Conservation (phyloP, 2,888 invertebrate species). For the Chironomus tentans region DNA sequence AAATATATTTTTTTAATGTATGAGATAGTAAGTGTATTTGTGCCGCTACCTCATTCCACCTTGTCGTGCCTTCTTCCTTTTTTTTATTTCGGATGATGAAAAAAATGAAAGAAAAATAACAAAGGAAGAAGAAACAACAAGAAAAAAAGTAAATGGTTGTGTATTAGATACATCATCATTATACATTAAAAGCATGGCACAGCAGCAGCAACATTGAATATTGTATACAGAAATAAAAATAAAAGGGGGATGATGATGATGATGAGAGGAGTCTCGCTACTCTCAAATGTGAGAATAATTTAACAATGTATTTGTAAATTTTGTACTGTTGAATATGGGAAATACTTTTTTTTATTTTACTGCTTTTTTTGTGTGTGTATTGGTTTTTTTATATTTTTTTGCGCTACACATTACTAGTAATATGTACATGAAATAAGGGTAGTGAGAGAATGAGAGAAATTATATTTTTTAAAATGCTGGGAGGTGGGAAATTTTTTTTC, state of each 20-base stretch:
- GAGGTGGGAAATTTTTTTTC: not conserved
- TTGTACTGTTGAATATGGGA: constrained; percentile 11
- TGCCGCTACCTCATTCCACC: no score
- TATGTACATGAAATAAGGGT: constrained; percentile 15
- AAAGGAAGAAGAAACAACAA: no score
- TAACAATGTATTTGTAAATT: not conserved
- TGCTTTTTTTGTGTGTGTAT: no score
- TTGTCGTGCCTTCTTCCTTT: no score
- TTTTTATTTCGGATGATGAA: no score
- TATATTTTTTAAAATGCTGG: not conserved
- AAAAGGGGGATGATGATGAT: constrained; percentile 10
- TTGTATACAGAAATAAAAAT: not conserved
- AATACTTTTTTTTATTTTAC: no score
- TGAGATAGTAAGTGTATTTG: not conserved
- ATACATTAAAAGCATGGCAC: constrained; percentile 6
- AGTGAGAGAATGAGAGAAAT: not conserved
- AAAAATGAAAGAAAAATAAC: no score
- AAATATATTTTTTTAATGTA: not conserved
- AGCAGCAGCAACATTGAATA: not conserved
- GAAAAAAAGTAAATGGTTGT: not conserved
- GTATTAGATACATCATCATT: constrained; percentile 9
- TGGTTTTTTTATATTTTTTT: not conserved
- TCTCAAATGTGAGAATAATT: constrained; percentile 3
- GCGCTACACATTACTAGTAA: constrained; percentile 12
- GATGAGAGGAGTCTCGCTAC: not conserved